These are phyloP conservation scores for Hemiprocne comata DNA, from an alignment of 2,113 vertebrate genomes.

Conservation along the genomic window DNA sequence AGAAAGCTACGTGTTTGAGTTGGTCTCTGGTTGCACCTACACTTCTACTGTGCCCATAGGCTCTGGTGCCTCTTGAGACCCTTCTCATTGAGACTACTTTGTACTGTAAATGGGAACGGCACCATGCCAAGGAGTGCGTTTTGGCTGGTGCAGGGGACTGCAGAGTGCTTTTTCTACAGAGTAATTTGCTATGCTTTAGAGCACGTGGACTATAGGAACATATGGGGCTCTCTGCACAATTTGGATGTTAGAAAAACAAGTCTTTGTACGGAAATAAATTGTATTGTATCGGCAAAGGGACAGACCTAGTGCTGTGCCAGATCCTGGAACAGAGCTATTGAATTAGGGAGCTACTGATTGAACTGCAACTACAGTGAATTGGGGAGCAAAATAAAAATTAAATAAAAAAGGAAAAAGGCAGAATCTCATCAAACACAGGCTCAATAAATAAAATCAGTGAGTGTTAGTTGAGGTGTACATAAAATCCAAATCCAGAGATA, in stretches of 20 bases:
- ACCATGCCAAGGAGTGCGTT: background rate
- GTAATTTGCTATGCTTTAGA: background rate
- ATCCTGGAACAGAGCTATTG: background rate
- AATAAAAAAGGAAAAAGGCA: background rate
- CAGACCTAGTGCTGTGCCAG: background rate
- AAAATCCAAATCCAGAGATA: background rate
- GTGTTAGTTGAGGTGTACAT: background rate
- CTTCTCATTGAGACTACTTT: background rate
- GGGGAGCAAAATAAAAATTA: background rate
- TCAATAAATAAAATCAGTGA: background rate
- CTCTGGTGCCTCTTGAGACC: background rate
- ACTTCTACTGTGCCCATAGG: background rate
- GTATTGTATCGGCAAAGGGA: background rate
- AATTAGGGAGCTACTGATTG: background rate
- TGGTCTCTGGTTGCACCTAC: background rate
- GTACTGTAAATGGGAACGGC: background rate
- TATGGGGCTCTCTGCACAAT: background rate
- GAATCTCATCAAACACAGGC: background rate
- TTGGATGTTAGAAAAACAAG: background rate
- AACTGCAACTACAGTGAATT: background rate
- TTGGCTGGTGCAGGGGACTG: background rate
- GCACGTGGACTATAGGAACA: background rate
- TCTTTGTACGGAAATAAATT: background rate
- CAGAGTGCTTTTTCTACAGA: background rate
- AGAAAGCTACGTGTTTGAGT: background rate